A percentile compares a stretch with the other conserved stretches of the same genome.
These are phyloP conservation scores for Elephas maximus DNA, from an alignment of 2,113 vertebrate species.

Conservation along the genomic window DNA sequence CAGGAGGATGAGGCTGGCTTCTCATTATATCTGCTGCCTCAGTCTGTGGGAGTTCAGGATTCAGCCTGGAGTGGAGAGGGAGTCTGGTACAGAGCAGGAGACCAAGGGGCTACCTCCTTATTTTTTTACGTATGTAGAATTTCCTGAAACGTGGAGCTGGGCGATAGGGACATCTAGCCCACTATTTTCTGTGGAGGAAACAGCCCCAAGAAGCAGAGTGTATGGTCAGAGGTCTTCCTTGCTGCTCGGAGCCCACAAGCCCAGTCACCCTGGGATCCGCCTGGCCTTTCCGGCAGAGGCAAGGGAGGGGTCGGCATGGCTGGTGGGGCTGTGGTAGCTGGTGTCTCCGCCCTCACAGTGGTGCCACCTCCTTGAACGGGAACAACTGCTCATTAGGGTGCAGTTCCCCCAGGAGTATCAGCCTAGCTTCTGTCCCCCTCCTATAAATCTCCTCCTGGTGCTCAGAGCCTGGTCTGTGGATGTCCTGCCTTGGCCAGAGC, in stretches of 20 bases:
- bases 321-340: neutral
- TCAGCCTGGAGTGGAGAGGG: neutral
- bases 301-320: neutral
- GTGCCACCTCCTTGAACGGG: neutral
- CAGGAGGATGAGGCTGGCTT: neutral
- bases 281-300: neutral
- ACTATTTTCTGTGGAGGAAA: neutral
- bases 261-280: rapidly evolving
- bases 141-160: neutral
- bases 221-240: neutral
- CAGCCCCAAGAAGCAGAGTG: neutral
- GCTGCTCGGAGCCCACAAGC: neutral
- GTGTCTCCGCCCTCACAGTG: neutral
- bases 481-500: neutral
- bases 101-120: neutral
- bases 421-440: no score
- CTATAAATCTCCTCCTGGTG: neutral
- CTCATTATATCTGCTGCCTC: neutral
- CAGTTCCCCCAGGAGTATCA: neutral
- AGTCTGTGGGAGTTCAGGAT: neutral
- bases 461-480: neutral
- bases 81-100: neutral
- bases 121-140: no score
- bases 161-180: neutral
- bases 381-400: no score